Conservation (phyloP, 1,140 invertebrate species). For the Contarinia nasturtii region DNA sequence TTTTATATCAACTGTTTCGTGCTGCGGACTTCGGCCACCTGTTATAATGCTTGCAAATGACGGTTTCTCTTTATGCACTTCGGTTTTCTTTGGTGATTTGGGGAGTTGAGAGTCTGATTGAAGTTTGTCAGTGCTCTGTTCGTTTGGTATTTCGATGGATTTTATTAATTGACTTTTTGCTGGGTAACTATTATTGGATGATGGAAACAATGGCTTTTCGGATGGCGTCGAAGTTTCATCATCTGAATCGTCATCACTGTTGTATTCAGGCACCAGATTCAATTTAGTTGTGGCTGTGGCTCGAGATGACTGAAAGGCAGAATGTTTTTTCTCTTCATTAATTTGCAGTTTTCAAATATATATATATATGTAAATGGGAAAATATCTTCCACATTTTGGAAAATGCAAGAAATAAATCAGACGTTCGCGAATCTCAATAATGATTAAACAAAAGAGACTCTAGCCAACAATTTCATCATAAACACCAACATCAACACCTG, state of each 20-base stretch:
- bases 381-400: too few species aligned
- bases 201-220: background rate
- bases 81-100: background rate
- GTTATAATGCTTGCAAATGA: conserved; percentile 3
- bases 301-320: background rate
- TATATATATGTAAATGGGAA: too few species aligned
- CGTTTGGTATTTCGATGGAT: background rate
- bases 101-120: background rate
- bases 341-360: too few species aligned
- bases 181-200: background rate
- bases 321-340: background rate
- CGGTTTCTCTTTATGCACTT: background rate
- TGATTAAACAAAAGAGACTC: too few species aligned
- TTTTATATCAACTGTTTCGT: background rate
- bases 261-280: background rate
- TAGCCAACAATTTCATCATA: too few species aligned
- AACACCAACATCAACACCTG: too few species aligned
- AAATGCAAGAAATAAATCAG: too few species aligned
- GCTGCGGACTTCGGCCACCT: background rate
- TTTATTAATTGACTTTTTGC: background rate
- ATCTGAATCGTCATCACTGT: background rate
- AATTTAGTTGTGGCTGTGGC: background rate
- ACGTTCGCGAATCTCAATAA: too few species aligned
- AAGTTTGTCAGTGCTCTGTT: background rate
- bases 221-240: background rate